Evolutionary conservation across 1,140 invertebrate genomes (phyloP).

Genomic region (Globodera ellingtonae): DNA sequence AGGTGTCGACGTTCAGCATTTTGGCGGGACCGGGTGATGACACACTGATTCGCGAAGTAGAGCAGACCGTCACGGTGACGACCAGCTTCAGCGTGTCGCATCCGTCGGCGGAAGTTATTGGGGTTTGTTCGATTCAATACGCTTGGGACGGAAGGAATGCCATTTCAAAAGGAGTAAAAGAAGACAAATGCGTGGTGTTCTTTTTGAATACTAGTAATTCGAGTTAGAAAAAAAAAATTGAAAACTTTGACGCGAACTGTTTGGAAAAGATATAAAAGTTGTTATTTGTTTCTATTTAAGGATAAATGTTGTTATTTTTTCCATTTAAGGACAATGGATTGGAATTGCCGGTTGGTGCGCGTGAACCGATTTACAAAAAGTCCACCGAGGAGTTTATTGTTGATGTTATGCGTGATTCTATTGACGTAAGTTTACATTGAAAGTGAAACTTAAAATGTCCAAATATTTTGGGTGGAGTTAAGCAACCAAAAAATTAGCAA

Average conservation of each 20-base stretch:
- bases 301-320: neutral
- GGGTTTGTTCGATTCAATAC: neutral
- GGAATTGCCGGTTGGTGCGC: slow-evolving; percentile 8
- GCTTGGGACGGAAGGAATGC: too few relatives aligned
- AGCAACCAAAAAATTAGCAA: too few relatives aligned
- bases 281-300: neutral
- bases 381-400: neutral
- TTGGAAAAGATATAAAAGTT: too few relatives aligned
- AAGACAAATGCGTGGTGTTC: neutral
- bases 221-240: neutral
- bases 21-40: neutral
- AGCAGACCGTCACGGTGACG: neutral
- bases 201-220: neutral
- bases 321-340: slow-evolving; percentile 4
- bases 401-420: neutral
- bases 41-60: neutral
- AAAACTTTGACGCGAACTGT: too few relatives aligned
- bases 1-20: slow-evolving; percentile 7
- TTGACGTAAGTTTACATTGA: neutral
- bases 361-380: slow-evolving; percentile 16
- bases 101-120: neutral
- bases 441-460: too few relatives aligned
- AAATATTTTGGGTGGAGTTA: too few relatives aligned
- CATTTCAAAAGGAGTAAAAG: too few relatives aligned
- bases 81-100: neutral